Percentiles rank a stretch among this genome's conserved stretches.
Conservation (phyloP, 2,113 vertebrate genomes). For the Drymodes brunneopygia region DNA sequence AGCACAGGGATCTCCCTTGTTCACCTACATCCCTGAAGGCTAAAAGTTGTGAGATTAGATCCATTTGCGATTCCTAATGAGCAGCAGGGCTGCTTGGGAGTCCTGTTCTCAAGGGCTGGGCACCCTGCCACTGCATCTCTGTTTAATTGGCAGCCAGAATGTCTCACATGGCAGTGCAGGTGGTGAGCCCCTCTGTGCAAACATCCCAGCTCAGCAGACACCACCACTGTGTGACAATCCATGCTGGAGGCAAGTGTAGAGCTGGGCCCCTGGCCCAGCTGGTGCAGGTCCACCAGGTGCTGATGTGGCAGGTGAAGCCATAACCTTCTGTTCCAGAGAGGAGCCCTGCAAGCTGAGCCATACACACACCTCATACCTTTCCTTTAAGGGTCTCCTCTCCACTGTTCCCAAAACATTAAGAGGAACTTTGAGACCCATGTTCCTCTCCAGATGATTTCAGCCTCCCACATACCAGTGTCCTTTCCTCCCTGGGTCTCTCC, state of each 20-base stretch:
- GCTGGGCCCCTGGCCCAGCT: background rate
- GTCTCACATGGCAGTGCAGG: background rate
- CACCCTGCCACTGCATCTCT: accelerated
- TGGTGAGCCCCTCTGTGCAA: background rate
- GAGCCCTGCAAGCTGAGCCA: background rate
- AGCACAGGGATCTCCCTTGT: background rate
- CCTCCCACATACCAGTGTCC: background rate
- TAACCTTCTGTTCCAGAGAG: background rate
- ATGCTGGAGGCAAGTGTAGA: background rate
- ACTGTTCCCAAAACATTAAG: background rate
- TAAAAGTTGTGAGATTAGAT: background rate
- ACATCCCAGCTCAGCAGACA: background rate
- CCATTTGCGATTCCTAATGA: background rate
- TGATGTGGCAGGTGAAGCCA: background rate
- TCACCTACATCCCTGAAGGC: background rate
- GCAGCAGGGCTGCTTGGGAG: background rate
- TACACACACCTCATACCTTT: background rate
- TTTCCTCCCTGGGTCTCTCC: background rate
- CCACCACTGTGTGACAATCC: background rate
- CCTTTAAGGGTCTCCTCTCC: background rate
- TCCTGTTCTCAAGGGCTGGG: background rate
- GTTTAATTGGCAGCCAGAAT: background rate
- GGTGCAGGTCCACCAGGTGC: background rate
- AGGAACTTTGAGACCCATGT: background rate
- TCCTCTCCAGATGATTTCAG: background rate